A percentile compares a stretch with the other conserved stretches of the same genome.
Evolutionary conservation across 2,888 invertebrate genomes (phyloP).

Genomic region (Agrotis segetum): DNA sequence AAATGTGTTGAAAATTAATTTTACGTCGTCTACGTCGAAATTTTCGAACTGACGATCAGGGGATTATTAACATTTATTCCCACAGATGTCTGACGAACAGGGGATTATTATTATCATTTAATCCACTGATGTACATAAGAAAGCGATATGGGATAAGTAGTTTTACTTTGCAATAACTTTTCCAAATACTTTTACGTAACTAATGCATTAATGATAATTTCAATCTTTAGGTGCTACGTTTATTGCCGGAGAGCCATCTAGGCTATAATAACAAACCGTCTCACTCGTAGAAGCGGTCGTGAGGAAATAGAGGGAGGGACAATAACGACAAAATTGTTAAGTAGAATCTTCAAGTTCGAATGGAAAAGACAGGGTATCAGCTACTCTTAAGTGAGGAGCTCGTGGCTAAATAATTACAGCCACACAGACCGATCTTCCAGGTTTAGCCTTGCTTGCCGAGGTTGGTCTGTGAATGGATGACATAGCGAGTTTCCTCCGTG

Average conservation of each 20-base stretch:
- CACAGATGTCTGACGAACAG: no score
- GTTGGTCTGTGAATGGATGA: no score
- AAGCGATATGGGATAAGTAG: not conserved
- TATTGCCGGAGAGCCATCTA: slow-evolving; percentile 7
- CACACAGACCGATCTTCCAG: no score
- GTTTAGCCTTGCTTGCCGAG: no score
- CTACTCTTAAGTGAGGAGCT: not conserved
- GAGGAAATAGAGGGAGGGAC: not conserved
- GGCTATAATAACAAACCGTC: slow-evolving; percentile 10
- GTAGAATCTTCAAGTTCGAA: not conserved
- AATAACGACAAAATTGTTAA: not conserved
- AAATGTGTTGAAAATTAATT: no score
- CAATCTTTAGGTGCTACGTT: not conserved
- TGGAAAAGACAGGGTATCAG: not conserved
- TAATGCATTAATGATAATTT: slow-evolving; percentile 1
- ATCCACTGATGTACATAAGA: no score
- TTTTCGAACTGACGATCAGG: not conserved
- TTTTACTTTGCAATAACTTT: not conserved
- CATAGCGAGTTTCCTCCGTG: no score
- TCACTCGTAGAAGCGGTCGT: not conserved
- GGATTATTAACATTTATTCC: no score
- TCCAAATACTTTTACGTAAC: not conserved
- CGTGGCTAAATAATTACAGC: no score
- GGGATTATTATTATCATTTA: no score
- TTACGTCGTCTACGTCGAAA: not conserved